A percentile compares a stretch with the other conserved stretches of the same genome.
phyloP scores from a whole-genome alignment of 2,797 vertebrate species.

The Denticeps clupeoides region DNA sequence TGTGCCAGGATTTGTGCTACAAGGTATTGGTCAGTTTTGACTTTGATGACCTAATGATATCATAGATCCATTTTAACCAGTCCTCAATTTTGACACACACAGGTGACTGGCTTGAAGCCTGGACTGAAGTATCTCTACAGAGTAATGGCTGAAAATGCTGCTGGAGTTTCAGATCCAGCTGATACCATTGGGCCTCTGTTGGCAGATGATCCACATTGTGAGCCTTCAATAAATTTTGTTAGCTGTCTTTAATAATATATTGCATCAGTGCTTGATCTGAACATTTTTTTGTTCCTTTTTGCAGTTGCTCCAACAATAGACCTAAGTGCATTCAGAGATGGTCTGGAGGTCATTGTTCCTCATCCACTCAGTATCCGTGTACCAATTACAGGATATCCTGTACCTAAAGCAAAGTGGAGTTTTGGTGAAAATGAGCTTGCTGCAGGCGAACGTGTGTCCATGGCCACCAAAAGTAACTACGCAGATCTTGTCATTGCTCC shows the following conservation, averaged over 20 bases:
- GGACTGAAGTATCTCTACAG: conserved; percentile 83
- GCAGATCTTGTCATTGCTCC: conserved; percentile 76
- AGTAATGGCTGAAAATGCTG: conserved; percentile 90
- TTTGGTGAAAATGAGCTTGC: conserved; percentile 72
- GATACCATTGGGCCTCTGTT: conserved; percentile 82
- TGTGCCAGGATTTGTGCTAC: conserved; percentile 79
- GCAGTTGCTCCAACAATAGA: conserved; percentile 79
- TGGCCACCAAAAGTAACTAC: conserved; percentile 71
- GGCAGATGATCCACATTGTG: conserved; percentile 84
- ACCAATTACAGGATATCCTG: conserved; percentile 83
- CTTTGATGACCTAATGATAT: neutral
- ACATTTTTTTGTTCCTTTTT: conserved; percentile 18
- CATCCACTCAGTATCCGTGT: conserved; percentile 80
- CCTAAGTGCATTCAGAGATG: conserved; percentile 84
- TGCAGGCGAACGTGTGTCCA: conserved; percentile 62
- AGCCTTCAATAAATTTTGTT: neutral
- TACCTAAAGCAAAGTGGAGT: conserved; percentile 76
- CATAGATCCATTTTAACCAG: neutral
- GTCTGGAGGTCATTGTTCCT: conserved; percentile 88
- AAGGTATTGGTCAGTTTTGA: conserved; percentile 53
- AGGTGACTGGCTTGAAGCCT: conserved; percentile 84
- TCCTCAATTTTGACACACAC: conserved; percentile 17
- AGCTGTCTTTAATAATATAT: too few species aligned
- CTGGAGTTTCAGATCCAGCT: conserved; percentile 83
- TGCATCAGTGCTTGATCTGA: neutral